Evolutionary conservation across 2,113 vertebrate species (phyloP).

Genomic region (Neogale vison): DNA sequence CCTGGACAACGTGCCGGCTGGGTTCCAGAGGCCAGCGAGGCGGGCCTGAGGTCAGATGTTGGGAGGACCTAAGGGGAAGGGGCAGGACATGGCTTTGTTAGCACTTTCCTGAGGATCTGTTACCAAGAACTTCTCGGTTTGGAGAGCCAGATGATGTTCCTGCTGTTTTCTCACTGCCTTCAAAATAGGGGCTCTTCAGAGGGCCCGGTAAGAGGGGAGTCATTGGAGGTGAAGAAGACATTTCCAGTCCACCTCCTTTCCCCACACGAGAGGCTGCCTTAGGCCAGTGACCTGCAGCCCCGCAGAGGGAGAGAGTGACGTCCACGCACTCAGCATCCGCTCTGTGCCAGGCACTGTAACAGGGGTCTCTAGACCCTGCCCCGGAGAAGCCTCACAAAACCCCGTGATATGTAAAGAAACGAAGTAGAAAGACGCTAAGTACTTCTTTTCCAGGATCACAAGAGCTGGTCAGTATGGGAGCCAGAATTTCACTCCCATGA

Average conservation of each 20-base stretch:
- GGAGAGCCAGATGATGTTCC: neutral
- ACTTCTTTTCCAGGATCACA: neutral
- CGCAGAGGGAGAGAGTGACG: neutral
- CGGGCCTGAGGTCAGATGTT: too few species aligned
- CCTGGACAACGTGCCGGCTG: rapidly evolving
- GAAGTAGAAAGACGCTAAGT: neutral
- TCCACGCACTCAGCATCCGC: rapidly evolving
- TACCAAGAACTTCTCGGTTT: neutral
- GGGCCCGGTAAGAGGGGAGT: neutral
- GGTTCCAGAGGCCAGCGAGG: neutral
- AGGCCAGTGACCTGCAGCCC: neutral
- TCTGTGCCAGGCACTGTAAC: rapidly evolving
- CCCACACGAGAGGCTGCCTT: neutral
- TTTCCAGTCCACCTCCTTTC: neutral
- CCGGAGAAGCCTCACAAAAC: neutral
- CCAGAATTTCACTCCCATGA: neutral
- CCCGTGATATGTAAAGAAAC: neutral
- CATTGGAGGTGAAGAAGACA: neutral
- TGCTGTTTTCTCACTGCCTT: neutral
- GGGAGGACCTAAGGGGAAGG: neutral
- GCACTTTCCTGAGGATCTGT: neutral
- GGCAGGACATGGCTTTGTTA: neutral
- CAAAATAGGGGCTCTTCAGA: neutral
- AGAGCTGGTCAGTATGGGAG: neutral
- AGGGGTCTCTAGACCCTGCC: neutral